Conservation (phyloP, 2,888 invertebrate species). For the Acronicta aceris region DNA sequence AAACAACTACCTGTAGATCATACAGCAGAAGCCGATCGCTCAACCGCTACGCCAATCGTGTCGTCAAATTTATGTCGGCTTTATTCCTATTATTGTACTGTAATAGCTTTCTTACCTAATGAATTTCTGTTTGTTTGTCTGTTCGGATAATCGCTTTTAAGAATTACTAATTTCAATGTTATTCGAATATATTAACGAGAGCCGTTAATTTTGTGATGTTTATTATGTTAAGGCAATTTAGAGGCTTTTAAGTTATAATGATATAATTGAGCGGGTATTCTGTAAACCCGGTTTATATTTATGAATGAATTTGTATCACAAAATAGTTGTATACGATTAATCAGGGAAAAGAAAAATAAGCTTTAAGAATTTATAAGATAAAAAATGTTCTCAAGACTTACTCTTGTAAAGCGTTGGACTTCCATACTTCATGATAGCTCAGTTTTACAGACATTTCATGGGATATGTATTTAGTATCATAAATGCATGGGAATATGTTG, state of each 20-base stretch:
- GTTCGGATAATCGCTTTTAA: conserved; percentile 22
- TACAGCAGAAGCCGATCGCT: too few relatives aligned
- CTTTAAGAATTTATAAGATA: conserved; percentile 25
- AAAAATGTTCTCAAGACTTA: conserved; percentile 64
- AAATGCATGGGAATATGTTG: conserved; percentile 91
- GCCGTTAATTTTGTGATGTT: conserved; percentile 40
- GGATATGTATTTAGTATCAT: conserved; percentile 93
- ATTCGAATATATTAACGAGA: conserved; percentile 42
- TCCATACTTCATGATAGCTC: conserved; percentile 84
- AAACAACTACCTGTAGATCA: too few relatives aligned
- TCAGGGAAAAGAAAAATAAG: conserved; percentile 37
- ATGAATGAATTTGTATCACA: conserved; percentile 28
- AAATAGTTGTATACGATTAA: conserved; percentile 36
- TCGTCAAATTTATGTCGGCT: too few relatives aligned
- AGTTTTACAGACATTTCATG: conserved; percentile 85
- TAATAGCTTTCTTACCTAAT: conserved; percentile 12
- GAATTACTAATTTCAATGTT: conserved; percentile 40
- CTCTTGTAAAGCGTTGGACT: conserved; percentile 85
- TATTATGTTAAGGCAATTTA: conserved; percentile 45
- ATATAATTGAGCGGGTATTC: conserved; percentile 36
- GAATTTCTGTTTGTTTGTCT: conserved; percentile 31
- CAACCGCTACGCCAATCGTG: too few relatives aligned
- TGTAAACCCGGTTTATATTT: conserved; percentile 34
- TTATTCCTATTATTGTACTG: neutral
- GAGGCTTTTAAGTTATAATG: conserved; percentile 46